Conservation (phyloP, 2,888 invertebrate genomes). For the Tiliacea aurago region DNA sequence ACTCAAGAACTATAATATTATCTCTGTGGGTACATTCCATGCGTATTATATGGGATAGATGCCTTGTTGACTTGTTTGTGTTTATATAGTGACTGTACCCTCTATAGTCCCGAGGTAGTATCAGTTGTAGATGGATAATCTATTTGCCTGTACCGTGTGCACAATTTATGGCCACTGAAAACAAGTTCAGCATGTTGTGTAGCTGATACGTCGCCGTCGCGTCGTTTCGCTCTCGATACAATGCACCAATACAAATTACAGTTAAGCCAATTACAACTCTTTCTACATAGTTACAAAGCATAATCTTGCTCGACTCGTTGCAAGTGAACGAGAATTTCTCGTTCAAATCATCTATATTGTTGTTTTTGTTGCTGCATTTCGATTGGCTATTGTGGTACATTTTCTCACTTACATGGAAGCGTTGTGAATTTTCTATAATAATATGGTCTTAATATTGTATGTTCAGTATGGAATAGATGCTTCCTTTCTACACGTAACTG, state of each 20-base stretch:
- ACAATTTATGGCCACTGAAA: constrained; percentile 22
- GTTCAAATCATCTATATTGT: background rate
- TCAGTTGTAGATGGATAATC: background rate
- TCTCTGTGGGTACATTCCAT: too few relatives aligned
- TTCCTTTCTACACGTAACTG: background rate
- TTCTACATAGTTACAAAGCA: background rate
- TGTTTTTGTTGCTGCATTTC: background rate
- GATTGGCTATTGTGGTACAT: background rate
- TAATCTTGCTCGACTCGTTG: constrained; percentile 8
- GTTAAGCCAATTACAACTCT: constrained; percentile 23
- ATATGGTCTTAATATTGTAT: background rate
- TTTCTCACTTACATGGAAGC: background rate
- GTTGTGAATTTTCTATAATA: too few relatives aligned
- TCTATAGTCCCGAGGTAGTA: background rate
- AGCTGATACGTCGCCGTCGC: background rate
- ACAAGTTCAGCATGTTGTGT: constrained; percentile 3
- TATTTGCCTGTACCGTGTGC: background rate
- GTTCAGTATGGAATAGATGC: background rate
- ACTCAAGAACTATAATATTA: too few relatives aligned
- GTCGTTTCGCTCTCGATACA: too few relatives aligned
- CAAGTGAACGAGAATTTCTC: constrained; percentile 9
- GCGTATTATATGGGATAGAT: too few relatives aligned
- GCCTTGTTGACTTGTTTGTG: too few relatives aligned
- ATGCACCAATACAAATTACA: constrained; percentile 20
- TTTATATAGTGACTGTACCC: background rate